A percentile compares a stretch with the other conserved stretches of the same genome.
Conservation (phyloP, 2,888 invertebrate species). For the Aleiodes testaceus region DNA sequence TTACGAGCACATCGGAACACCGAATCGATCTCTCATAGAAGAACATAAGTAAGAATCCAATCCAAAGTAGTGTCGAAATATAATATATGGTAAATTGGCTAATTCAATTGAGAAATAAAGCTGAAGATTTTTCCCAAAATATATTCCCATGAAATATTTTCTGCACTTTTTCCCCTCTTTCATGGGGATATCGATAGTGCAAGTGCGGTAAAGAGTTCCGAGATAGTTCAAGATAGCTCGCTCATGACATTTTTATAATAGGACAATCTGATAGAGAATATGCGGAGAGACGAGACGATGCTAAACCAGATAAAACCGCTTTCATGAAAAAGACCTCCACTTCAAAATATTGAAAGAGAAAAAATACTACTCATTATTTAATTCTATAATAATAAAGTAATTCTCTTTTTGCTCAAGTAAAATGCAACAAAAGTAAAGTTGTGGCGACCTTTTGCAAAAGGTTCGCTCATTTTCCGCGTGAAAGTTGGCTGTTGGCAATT, state of each 20-base stretch:
- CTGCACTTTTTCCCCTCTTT: too few species aligned
- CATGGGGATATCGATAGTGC: too few species aligned
- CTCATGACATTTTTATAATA: too few species aligned
- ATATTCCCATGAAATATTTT: too few species aligned
- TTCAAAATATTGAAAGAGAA: too few species aligned
- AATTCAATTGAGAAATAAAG: conserved; percentile 4
- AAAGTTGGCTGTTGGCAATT: conserved; percentile 36
- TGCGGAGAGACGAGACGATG: background rate
- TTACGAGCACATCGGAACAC: conserved; percentile 28
- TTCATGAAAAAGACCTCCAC: background rate
- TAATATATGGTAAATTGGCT: background rate
- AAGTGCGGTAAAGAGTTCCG: too few species aligned
- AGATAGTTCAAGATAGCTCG: too few species aligned
- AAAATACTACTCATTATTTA: too few species aligned
- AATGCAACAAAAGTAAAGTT: background rate
- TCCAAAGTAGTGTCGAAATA: background rate
- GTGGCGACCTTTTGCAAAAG: background rate
- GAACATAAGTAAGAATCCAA: conserved; percentile 2
- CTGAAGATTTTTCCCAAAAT: too few species aligned
- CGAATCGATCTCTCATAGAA: conserved; percentile 2
- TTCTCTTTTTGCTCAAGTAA: background rate
- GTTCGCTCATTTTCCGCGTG: conserved; percentile 18
- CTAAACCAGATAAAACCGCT: too few species aligned
- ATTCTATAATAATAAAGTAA: conserved; percentile 1
- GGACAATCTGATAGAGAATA: background rate